Evolutionary conservation across 2,797 vertebrate species (phyloP).

Genomic region (Simalia tracyae): DNA sequence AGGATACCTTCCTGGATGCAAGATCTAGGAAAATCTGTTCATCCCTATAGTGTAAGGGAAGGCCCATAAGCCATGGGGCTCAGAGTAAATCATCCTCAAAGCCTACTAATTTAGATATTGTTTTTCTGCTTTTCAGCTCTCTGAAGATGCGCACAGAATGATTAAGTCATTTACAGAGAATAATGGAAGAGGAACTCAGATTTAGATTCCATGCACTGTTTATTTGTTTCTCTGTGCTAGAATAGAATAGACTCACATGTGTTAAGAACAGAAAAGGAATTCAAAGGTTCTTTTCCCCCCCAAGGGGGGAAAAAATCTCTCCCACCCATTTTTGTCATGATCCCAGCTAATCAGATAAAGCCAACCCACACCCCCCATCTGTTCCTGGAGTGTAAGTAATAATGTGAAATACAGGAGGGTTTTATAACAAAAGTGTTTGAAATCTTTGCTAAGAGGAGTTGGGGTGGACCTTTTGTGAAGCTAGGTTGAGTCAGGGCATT

Average conservation of each 20-base stretch:
- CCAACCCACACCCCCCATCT: neutral
- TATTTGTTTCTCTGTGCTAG: neutral
- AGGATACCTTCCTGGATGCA: neutral
- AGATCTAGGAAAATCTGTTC: neutral
- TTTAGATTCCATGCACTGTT: neutral
- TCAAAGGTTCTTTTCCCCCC: neutral
- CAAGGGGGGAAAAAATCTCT: neutral
- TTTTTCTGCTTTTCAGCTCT: neutral
- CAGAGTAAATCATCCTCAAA: neutral
- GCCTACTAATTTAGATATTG: neutral
- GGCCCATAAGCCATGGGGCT: neutral
- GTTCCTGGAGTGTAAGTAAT: neutral
- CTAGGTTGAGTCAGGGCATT: neutral
- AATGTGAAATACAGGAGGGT: neutral
- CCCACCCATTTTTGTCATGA: conserved; percentile 10
- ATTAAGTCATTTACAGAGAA: neutral
- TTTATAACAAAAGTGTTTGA: neutral
- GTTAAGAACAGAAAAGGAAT: neutral
- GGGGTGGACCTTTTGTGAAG: too few species aligned
- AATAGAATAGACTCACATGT: neutral
- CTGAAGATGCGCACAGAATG: neutral
- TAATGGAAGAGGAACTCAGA: neutral
- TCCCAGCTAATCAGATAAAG: conserved; percentile 15
- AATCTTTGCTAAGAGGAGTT: neutral
- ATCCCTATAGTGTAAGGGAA: neutral